phyloP scores from a whole-genome alignment of 2,888 invertebrate species.

The Nephrotoma guestfalica region DNA sequence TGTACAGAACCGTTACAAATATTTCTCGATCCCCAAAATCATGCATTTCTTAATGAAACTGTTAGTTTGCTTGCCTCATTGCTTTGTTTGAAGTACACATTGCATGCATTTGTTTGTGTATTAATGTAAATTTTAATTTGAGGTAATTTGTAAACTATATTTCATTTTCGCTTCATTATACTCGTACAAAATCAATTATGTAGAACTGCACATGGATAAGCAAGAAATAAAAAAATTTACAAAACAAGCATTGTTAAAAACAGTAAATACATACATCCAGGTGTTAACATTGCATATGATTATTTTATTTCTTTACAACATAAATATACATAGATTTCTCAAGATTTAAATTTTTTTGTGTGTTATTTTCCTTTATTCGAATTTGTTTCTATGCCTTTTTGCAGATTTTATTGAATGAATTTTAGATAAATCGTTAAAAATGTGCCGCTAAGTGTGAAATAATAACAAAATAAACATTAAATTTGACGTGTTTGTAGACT shows the following conservation, averaged over 20 bases:
- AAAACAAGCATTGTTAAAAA: neutral
- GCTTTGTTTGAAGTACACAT: neutral
- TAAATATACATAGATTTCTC: neutral
- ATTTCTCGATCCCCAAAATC: too few species aligned
- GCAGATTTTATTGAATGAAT: neutral
- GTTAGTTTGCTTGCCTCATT: neutral
- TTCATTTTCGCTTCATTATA: neutral
- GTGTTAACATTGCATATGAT: neutral
- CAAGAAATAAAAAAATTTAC: neutral
- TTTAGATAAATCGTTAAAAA: neutral
- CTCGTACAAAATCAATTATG: neutral
- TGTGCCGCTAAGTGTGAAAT: neutral
- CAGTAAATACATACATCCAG: neutral
- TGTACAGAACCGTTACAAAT: too few species aligned
- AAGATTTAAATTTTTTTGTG: neutral
- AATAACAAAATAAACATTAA: neutral
- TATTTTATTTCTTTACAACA: neutral
- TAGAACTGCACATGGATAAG: neutral
- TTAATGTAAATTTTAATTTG: neutral
- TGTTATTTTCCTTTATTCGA: neutral
- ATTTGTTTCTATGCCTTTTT: neutral
- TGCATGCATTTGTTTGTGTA: neutral
- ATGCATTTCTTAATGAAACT: too few species aligned
- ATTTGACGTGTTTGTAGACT: too few species aligned
- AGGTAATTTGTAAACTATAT: neutral